Conservation (phyloP, 2,888 invertebrate species). For the Nezara viridula region DNA sequence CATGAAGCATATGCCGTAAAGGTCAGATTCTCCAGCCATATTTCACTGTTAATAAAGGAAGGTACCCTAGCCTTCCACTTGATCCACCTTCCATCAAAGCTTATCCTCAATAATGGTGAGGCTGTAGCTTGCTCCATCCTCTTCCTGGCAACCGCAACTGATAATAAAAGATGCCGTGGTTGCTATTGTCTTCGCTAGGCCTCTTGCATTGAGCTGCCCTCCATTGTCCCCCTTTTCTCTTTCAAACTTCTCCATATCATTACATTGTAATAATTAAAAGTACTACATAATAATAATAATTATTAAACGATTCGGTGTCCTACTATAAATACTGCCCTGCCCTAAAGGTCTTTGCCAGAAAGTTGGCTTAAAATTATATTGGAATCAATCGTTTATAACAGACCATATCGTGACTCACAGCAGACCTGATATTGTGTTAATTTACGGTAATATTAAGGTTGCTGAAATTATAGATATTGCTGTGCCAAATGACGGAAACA, state of each 20-base stretch:
- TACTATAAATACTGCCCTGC: too few species aligned
- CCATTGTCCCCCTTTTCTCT: not conserved
- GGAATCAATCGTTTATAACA: too few species aligned
- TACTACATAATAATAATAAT: not conserved
- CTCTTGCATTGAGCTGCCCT: not conserved
- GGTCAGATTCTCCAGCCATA: not conserved
- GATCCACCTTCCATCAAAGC: not conserved
- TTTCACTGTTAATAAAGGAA: not conserved
- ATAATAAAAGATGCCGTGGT: not conserved
- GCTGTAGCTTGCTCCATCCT: not conserved
- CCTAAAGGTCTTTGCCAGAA: too few species aligned
- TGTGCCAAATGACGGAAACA: too few species aligned
- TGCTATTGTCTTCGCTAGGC: not conserved
- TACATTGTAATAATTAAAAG: not conserved
- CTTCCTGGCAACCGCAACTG: slow-evolving; percentile 2
- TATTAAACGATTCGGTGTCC: too few species aligned
- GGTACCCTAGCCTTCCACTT: not conserved
- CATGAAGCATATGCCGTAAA: slow-evolving; percentile 7
- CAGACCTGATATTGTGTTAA: too few species aligned
- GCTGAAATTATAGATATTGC: too few species aligned
- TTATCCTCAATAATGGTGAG: not conserved
- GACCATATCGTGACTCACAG: too few species aligned
- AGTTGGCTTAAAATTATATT: too few species aligned
- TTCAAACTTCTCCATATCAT: not conserved
- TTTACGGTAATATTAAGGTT: too few species aligned